These are phyloP conservation scores for Aphelocoma coerulescens DNA, from an alignment of 2,113 vertebrate species.

Conservation along the genomic window DNA sequence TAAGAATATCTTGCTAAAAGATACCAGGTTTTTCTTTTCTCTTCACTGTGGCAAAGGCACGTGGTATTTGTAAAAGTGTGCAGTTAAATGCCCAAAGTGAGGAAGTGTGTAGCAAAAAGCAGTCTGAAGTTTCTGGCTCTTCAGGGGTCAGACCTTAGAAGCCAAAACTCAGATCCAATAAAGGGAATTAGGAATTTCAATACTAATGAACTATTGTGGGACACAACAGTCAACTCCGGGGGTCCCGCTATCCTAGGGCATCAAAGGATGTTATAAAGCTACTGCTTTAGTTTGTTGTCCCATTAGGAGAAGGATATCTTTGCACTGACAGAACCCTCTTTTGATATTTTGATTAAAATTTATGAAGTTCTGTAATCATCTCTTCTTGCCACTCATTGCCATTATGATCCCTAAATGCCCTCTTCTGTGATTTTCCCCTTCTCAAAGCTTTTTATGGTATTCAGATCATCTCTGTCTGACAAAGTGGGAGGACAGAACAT, in stretches of 20 bases:
- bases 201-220: slow-evolving; percentile 41
- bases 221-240: neutral
- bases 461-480: slow-evolving; percentile 33
- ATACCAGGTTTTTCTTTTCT: neutral
- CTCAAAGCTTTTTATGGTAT: slow-evolving; percentile 22
- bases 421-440: slow-evolving; percentile 23
- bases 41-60: neutral
- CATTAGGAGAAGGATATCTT: slow-evolving; percentile 16
- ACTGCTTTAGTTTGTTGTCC: slow-evolving; percentile 1
- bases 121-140: neutral
- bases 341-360: slow-evolving; percentile 60
- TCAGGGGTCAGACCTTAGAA: slow-evolving; percentile 14
- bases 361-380: slow-evolving; percentile 51
- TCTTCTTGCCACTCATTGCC: slow-evolving; percentile 15
- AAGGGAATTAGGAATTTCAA: slow-evolving; percentile 42
- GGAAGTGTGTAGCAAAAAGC: neutral
- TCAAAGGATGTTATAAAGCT: slow-evolving; percentile 38
- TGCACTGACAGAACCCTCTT: slow-evolving; percentile 10
- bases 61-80: neutral
- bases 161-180: slow-evolving; percentile 42
- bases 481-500: slow-evolving; percentile 46
- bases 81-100: neutral
- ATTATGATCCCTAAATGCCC: slow-evolving; percentile 33
- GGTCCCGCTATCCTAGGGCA: slow-evolving; percentile 24
- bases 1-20: neutral